These are phyloP conservation scores for Montipora sp. DNA, from an alignment of 64 coral and sea anemone genomes.

Conservation along the genomic window DNA sequence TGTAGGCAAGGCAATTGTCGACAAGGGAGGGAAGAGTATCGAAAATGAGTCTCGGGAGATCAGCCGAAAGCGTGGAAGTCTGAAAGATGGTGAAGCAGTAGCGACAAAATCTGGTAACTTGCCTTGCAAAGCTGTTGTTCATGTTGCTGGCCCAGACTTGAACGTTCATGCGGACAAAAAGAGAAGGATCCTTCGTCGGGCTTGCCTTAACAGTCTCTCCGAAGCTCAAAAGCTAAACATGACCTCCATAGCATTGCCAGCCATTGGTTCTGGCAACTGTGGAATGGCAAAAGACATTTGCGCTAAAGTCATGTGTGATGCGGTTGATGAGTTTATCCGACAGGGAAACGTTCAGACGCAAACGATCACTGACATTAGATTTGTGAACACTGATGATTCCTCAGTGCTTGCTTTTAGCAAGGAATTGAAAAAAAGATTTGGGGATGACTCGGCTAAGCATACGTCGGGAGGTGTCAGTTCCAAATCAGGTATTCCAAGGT, in stretches of 20 bases:
- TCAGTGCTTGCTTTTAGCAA: constrained; percentile 54
- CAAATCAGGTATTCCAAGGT: too few species aligned
- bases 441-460: neutral
- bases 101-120: constrained; percentile 35
- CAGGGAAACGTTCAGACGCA: neutral
- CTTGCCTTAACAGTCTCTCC: constrained; percentile 52
- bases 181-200: constrained; percentile 41
- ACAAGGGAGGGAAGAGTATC: constrained; percentile 57
- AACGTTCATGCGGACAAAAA: too few species aligned
- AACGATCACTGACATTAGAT: constrained; percentile 57
- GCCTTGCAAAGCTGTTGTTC: constrained; percentile 52
- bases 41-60: too few species aligned
- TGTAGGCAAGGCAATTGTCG: too few species aligned
- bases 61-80: too few species aligned
- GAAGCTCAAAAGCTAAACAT: constrained; percentile 27
- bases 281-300: constrained; percentile 79
- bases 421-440: constrained; percentile 65
- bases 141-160: constrained; percentile 76
- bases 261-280: constrained; percentile 73
- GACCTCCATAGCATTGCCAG: constrained; percentile 75
- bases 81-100: constrained; percentile 43
- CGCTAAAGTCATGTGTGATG: constrained; percentile 68
- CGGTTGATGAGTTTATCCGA: constrained; percentile 49
- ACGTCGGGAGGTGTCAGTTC: too few species aligned
- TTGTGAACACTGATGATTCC: constrained; percentile 69